Conservation (phyloP, 30 jellyfish, hydroid and myxozoan species). For the Rhopilema esculentum region DNA sequence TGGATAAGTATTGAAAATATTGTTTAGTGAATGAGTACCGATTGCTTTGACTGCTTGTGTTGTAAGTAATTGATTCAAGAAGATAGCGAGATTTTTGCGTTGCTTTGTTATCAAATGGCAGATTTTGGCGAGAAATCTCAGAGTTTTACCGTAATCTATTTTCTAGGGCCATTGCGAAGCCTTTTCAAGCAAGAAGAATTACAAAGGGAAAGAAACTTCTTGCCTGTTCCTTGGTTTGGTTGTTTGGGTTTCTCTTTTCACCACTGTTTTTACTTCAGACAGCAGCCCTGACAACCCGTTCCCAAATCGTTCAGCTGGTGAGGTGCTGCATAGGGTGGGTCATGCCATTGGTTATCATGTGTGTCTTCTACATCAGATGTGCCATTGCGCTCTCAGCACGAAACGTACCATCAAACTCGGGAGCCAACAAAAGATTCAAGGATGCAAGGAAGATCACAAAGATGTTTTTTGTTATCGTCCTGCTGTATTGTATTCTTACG, state of each 20-base stretch:
- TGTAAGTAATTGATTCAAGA: too few relatives aligned
- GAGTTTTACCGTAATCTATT: not conserved
- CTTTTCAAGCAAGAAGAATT: not conserved
- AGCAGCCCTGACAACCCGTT: not conserved
- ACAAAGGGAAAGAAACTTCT: not conserved
- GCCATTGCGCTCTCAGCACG: not conserved
- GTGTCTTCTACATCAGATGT: not conserved
- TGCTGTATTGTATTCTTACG: not conserved
- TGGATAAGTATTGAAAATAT: too few relatives aligned
- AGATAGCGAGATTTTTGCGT: too few relatives aligned
- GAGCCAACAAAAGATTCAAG: not conserved
- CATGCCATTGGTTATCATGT: not conserved
- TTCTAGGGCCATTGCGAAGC: not conserved
- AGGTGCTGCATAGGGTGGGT: not conserved
- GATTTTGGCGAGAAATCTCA: not conserved
- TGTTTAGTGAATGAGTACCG: too few relatives aligned
- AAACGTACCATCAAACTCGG: not conserved
- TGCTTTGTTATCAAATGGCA: too few relatives aligned
- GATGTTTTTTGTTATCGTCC: not conserved
- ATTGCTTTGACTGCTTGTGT: too few relatives aligned
- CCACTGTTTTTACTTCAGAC: not conserved
- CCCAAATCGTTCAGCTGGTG: not conserved
- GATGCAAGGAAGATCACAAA: not conserved
- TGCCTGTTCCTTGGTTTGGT: not conserved
- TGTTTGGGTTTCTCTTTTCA: not conserved